Conservation (phyloP, 2,797 vertebrate species). For the Cheirogaleus major region DNA sequence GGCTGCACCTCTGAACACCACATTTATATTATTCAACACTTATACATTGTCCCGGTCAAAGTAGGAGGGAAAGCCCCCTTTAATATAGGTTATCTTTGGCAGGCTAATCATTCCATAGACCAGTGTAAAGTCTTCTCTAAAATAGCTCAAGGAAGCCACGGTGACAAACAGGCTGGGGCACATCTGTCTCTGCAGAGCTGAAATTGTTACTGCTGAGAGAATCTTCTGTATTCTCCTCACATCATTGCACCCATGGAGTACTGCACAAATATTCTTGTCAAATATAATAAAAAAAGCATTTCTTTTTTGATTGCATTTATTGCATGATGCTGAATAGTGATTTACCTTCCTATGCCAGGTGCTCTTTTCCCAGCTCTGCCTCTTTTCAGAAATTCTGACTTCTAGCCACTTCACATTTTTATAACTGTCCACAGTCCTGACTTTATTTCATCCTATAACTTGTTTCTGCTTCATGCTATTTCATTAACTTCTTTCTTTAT, state of each 20-base stretch:
- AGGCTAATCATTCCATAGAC: constrained; percentile 26
- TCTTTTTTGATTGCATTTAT: constrained; percentile 13
- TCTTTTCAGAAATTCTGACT: constrained; percentile 17
- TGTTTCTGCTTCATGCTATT: neutral
- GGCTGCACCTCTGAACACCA: neutral
- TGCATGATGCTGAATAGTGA: neutral
- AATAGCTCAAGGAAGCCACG: constrained; percentile 24
- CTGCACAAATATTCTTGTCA: constrained; percentile 7
- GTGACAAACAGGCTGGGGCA: neutral
- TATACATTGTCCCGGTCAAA: neutral
- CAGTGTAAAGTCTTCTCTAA: constrained; percentile 35
- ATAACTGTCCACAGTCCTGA: neutral
- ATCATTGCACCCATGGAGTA: neutral
- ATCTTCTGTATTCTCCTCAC: constrained; percentile 38
- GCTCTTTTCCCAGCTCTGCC: neutral
- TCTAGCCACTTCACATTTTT: neutral
- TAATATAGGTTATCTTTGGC: neutral
- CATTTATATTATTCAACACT: neutral
- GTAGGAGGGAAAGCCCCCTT: neutral
- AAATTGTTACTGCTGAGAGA: neutral
- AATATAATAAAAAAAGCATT: constrained; percentile 51
- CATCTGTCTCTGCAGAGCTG: neutral
- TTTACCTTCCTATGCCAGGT: constrained; percentile 1
- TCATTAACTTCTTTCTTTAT: neutral
- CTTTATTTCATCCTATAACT: neutral